A percentile compares a stretch with the other conserved stretches of the same genome.
Evolutionary conservation across 2,113 vertebrate species (phyloP).

Genomic region (Antechinus flavipes): DNA sequence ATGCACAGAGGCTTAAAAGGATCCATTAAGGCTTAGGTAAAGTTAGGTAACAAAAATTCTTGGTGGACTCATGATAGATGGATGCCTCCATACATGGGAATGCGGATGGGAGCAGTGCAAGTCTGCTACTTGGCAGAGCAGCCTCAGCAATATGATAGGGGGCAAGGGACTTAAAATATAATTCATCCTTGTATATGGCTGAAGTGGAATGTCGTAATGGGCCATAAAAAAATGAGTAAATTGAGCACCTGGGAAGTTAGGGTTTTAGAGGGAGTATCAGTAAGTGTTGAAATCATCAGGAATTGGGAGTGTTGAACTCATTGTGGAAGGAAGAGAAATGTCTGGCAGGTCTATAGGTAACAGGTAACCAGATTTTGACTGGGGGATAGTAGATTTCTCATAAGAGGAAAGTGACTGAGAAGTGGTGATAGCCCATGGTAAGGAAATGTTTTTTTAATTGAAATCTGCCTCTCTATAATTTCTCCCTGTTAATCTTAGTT

Average conservation of each 20-base stretch:
- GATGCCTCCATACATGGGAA: background rate
- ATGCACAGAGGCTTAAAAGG: too few species aligned
- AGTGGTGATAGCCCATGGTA: background rate
- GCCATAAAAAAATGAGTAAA: background rate
- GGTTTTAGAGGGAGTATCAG: background rate
- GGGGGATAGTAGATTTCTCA: background rate
- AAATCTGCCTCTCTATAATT: background rate
- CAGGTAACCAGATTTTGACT: background rate
- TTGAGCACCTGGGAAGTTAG: background rate
- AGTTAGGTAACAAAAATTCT: background rate
- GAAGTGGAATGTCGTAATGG: background rate
- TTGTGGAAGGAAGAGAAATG: background rate
- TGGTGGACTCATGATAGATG: background rate
- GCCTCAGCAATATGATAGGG: background rate
- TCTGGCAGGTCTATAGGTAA: background rate
- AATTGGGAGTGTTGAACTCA: background rate
- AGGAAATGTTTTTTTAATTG: background rate
- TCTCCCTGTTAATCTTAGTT: background rate
- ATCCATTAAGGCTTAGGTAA: background rate
- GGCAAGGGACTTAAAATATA: background rate
- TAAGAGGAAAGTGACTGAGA: background rate
- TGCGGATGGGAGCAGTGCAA: background rate
- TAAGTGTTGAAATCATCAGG: background rate
- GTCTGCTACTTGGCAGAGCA: background rate
- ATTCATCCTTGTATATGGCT: background rate